Conservation (phyloP, 2,113 vertebrate species). For the Anhinga rufa region DNA sequence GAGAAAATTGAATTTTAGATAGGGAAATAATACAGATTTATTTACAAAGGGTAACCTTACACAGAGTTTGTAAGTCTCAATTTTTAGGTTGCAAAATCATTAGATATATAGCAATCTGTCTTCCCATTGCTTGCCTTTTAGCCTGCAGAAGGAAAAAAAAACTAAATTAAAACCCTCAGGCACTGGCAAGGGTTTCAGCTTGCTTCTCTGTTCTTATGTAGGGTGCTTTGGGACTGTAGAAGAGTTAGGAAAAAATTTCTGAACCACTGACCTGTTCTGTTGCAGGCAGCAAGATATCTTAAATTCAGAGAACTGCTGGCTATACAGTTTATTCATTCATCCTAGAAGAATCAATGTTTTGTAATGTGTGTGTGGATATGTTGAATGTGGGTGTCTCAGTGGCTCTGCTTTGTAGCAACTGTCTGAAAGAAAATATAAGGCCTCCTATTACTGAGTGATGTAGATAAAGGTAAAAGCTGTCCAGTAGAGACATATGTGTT, state of each 20-base stretch:
- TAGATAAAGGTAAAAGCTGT: not conserved
- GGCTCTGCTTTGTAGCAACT: not conserved
- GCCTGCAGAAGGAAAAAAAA: not conserved
- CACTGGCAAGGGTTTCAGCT: not conserved
- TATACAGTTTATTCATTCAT: not conserved
- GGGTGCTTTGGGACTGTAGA: not conserved
- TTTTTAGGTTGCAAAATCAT: not conserved
- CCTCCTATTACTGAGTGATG: not conserved
- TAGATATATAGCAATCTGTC: not conserved
- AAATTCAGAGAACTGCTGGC: not conserved
- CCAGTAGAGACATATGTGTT: not conserved
- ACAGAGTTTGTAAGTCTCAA: fast-evolving
- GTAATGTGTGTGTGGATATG: no score
- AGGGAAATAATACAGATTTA: not conserved
- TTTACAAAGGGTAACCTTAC: not conserved
- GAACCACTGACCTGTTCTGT: not conserved
- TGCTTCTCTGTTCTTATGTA: not conserved
- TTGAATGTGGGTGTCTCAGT: not conserved
- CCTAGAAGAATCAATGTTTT: not conserved
- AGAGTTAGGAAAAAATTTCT: not conserved
- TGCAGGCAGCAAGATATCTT: not conserved
- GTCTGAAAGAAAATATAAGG: not conserved
- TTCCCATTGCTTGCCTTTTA: not conserved
- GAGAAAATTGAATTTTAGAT: not conserved
- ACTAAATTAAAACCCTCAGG: not conserved